These are phyloP conservation scores for Ophioninae sp. DNA, from an alignment of 2,888 invertebrate genomes.

Conservation along the genomic window DNA sequence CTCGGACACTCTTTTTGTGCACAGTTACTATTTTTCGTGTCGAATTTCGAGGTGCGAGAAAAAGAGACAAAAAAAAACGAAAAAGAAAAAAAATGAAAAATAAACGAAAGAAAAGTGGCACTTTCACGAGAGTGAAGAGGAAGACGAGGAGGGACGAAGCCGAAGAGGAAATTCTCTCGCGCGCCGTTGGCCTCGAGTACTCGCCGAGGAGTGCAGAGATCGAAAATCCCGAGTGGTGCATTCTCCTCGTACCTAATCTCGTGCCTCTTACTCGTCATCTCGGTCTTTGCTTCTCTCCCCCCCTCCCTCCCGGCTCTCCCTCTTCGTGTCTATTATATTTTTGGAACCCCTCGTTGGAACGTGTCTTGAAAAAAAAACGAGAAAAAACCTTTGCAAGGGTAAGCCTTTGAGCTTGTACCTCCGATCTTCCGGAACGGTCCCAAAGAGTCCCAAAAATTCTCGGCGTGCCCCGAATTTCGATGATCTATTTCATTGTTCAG, in stretches of 20 bases:
- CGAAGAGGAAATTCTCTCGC: conserved; percentile 42
- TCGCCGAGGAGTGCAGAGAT: conserved; percentile 72
- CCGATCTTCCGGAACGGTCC: not conserved
- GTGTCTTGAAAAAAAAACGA: not conserved
- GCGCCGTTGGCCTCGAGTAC: conserved; percentile 71
- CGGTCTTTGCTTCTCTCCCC: conserved; percentile 28
- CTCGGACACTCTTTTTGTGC: not conserved
- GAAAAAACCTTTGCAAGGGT: not conserved
- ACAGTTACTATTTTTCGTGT: not conserved
- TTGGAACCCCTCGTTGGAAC: conserved; percentile 60
- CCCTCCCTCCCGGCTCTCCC: conserved; percentile 49
- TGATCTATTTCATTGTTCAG: not conserved
- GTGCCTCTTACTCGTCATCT: conserved; percentile 54
- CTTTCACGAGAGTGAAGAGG: not conserved
- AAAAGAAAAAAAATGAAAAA: not conserved
- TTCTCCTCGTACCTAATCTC: conserved; percentile 3
- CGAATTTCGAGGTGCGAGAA: not conserved
- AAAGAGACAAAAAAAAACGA: no score
- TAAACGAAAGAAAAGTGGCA: conserved; percentile 3
- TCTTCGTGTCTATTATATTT: conserved; percentile 62
- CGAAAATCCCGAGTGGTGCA: conserved; percentile 57
- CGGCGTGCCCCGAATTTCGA: no score
- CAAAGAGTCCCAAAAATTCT: no score
- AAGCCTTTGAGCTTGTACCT: not conserved
- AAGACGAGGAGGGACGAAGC: conserved; percentile 11